These are phyloP conservation scores for Actinernus sp. DNA, from an alignment of 92 coral and sea anemone species.

Conservation along the genomic window DNA sequence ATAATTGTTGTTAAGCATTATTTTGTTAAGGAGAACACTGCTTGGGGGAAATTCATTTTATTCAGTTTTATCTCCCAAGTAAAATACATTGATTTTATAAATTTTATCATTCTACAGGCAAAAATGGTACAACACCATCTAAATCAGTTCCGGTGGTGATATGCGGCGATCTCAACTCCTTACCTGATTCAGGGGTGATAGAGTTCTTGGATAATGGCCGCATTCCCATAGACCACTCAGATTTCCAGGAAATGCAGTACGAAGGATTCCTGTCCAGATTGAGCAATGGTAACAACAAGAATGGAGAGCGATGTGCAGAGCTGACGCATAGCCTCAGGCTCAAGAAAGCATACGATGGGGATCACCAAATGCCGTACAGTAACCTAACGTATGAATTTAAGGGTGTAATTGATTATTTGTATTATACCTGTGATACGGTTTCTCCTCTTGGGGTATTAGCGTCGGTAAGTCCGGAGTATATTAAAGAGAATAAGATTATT, in stretches of 20 bases:
- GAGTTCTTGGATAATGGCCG: conserved; percentile 97
- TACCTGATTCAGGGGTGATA: conserved; percentile 95
- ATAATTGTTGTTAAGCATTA: too few species aligned
- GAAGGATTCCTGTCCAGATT: conserved; percentile 94
- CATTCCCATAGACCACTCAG: conserved; percentile 89
- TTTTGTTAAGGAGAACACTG: too few species aligned
- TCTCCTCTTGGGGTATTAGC: conserved; percentile 85
- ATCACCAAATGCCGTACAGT: conserved; percentile 83
- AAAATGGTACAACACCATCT: conserved; percentile 93
- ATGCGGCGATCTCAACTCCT: conserved; percentile 98
- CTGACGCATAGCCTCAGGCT: conserved; percentile 92
- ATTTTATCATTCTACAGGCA: conserved; percentile 57
- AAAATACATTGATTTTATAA: too few species aligned
- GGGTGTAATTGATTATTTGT: conserved; percentile 97
- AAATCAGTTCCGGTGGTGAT: conserved; percentile 90
- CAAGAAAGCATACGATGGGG: conserved; percentile 82
- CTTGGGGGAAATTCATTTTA: too few species aligned
- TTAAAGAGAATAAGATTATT: conserved; percentile 86
- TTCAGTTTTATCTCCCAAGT: too few species aligned
- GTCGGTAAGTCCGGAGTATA: conserved; percentile 85
- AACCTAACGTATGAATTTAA: conserved; percentile 91
- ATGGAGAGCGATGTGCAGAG: conserved; percentile 86
- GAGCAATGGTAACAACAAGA: conserved; percentile 84
- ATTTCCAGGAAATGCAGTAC: conserved; percentile 93
- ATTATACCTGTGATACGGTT: conserved; percentile 84